phyloP scores from a whole-genome alignment of 2,113 vertebrate species.

The Labeo catla region DNA sequence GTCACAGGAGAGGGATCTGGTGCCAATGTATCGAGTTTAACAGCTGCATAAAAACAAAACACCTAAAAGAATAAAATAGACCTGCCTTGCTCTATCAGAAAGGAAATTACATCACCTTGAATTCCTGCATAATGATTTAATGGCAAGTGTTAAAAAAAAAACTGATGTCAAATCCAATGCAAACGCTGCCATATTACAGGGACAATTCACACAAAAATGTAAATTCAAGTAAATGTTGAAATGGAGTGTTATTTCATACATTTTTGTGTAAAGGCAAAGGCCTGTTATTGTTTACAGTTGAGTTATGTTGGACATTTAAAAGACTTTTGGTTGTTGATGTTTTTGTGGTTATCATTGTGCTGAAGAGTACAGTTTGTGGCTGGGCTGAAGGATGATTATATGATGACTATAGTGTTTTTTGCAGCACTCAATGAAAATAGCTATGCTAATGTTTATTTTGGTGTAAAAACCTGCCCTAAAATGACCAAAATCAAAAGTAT shows the following conservation, averaged over 20 bases:
- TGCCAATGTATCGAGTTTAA: slow-evolving; percentile 26
- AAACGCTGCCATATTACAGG: not conserved
- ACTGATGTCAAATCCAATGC: not conserved
- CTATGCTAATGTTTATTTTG: not conserved
- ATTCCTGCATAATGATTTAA: not conserved
- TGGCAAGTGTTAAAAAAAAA: not conserved
- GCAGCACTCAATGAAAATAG: not conserved
- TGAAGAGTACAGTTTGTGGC: slow-evolving; percentile 7
- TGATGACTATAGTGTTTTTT: not conserved
- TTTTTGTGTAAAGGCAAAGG: not conserved
- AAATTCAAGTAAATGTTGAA: not conserved
- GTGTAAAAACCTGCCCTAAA: not conserved
- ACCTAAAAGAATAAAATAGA: slow-evolving; percentile 10
- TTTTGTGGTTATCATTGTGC: not conserved
- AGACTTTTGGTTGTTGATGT: not conserved
- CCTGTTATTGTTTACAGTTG: not conserved
- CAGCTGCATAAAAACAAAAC: slow-evolving; percentile 31
- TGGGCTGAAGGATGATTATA: not conserved
- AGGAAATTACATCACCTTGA: slow-evolving; percentile 23
- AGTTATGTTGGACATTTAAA: not conserved
- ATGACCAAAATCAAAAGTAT: not conserved
- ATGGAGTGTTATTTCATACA: not conserved
- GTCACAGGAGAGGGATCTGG: slow-evolving; percentile 53
- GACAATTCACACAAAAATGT: not conserved
- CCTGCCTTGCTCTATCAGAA: not conserved